These are phyloP conservation scores for Salticus scenicus DNA, from an alignment of 2,888 invertebrate species.

Conservation along the genomic window DNA sequence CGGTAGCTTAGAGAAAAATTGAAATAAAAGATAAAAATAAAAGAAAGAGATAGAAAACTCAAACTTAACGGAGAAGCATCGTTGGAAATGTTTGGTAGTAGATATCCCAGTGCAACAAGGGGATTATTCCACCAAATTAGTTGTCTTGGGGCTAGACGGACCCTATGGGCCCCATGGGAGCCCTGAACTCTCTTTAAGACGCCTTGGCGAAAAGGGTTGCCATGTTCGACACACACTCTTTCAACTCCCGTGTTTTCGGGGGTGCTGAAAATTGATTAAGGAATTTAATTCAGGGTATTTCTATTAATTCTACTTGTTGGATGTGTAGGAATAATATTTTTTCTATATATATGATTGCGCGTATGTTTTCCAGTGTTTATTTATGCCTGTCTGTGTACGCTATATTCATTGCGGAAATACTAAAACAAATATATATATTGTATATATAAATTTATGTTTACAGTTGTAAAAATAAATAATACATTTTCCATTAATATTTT, in stretches of 20 bases:
- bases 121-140: conserved; percentile 69
- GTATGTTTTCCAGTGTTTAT: too few species aligned
- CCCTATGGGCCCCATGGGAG: conserved; percentile 49
- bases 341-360: too few species aligned
- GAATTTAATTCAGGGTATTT: neutral
- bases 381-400: too few species aligned
- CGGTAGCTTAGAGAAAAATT: conserved; percentile 13
- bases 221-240: neutral
- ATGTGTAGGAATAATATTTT: too few species aligned
- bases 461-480: too few species aligned
- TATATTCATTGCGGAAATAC: too few species aligned
- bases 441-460: too few species aligned
- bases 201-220: conserved; percentile 61
- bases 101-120: conserved; percentile 64
- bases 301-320: too few species aligned
- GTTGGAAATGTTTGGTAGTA: conserved; percentile 57
- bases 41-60: conserved; percentile 24
- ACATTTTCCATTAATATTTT: too few species aligned
- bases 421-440: too few species aligned
- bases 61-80: conserved; percentile 56
- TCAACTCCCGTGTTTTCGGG: neutral
- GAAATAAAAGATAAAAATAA: conserved; percentile 19
- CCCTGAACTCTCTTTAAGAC: conserved; percentile 44
- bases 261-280: neutral
- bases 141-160: conserved; percentile 64